Conservation (phyloP, 1,140 invertebrate genomes). For the Melitaea cinxia region DNA sequence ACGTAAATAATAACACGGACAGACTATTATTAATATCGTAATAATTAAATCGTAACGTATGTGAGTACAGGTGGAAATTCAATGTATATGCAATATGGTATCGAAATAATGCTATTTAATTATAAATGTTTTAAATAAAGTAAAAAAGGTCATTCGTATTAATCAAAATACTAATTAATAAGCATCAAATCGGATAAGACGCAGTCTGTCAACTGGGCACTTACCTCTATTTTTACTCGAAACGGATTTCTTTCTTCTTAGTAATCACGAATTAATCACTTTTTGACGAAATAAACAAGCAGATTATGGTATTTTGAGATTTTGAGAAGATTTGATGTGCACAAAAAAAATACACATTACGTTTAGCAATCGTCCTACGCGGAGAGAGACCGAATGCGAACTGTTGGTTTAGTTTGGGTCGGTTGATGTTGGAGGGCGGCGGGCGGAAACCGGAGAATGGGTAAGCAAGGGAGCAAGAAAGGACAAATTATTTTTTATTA, state of each 20-base stretch:
- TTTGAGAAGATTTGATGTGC: conserved; percentile 76
- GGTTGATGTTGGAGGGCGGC: conserved; percentile 67
- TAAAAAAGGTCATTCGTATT: conserved; percentile 53
- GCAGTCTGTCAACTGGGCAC: conserved; percentile 79
- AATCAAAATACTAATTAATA: conserved; percentile 53
- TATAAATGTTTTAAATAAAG: conserved; percentile 22
- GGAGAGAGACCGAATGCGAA: conserved; percentile 76
- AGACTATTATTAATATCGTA: conserved; percentile 21
- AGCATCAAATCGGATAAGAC: conserved; percentile 72
- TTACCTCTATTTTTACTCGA: conserved; percentile 78
- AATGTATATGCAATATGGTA: conserved; percentile 40
- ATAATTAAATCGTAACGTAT: conserved; percentile 40
- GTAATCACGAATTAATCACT: conserved; percentile 72
- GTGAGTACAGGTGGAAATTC: conserved; percentile 42
- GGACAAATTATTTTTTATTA: conserved; percentile 48
- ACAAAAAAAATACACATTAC: conserved; percentile 80
- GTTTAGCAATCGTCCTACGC: conserved; percentile 67
- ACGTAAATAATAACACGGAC: not conserved
- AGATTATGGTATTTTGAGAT: conserved; percentile 77
- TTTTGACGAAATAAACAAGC: conserved; percentile 55
- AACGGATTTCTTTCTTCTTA: conserved; percentile 63
- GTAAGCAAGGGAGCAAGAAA: conserved; percentile 62
- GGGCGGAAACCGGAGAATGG: conserved; percentile 75
- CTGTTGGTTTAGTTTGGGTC: conserved; percentile 77
- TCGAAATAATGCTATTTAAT: conserved; percentile 31